Evolutionary conservation across 1,140 invertebrate species (phyloP).

Genomic region (Delia radicum): DNA sequence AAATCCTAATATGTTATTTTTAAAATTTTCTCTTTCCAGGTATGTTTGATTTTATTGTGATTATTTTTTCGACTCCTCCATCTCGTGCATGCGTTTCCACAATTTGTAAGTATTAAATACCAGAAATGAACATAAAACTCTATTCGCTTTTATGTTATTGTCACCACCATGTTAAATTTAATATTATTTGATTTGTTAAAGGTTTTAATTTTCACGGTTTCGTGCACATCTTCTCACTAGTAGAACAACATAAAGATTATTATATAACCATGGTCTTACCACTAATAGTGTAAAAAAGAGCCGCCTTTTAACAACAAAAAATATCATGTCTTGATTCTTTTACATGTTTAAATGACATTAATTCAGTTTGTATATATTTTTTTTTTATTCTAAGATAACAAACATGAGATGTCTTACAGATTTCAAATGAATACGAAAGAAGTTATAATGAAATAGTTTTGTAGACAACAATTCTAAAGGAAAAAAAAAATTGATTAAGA

Average conservation of each 20-base stretch:
- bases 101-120: conserved; percentile 3
- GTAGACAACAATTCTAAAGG: no score
- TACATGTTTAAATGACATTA: conserved; percentile 22
- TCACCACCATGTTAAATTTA: conserved; percentile 18
- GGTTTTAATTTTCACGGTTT: conserved; percentile 11
- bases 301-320: neutral
- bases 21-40: neutral
- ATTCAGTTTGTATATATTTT: neutral
- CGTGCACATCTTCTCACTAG: neutral
- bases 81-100: neutral
- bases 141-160: neutral
- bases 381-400: neutral
- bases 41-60: neutral
- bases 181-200: conserved; percentile 15
- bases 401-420: conserved; percentile 18
- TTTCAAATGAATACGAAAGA: no score
- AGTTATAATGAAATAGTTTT: no score
- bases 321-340: conserved; percentile 18
- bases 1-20: neutral
- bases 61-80: neutral
- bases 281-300: neutral
- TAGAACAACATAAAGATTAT: no score
- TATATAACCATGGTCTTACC: no score
- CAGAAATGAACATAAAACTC: no score
- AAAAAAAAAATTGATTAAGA: neutral